Conservation (phyloP, 2,888 invertebrate genomes). For the Aleiodes alternator region DNA sequence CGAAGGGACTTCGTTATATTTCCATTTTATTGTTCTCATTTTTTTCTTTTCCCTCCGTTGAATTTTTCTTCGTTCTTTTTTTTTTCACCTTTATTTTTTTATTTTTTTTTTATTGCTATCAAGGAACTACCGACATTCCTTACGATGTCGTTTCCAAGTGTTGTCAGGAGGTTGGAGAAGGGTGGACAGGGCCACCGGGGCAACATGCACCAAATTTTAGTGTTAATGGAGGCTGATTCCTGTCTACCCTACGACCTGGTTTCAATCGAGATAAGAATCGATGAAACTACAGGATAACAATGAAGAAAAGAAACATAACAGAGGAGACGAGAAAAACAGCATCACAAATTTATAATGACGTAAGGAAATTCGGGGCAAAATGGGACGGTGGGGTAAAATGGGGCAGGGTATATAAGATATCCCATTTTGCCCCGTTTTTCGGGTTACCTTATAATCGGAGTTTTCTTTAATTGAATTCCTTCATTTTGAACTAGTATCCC, state of each 20-base stretch:
- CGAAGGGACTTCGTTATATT: slow-evolving; percentile 26
- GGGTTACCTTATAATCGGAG: no score
- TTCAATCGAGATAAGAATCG: slow-evolving; percentile 39
- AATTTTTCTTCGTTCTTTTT: slow-evolving; percentile 14
- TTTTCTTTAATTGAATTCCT: no score
- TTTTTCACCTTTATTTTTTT: slow-evolving; percentile 9
- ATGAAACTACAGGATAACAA: not conserved
- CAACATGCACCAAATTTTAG: slow-evolving; percentile 54
- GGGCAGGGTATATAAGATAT: no score
- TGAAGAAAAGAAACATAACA: not conserved
- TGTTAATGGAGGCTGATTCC: slow-evolving; percentile 53
- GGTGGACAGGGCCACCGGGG: slow-evolving; percentile 53
- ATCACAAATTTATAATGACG: not conserved
- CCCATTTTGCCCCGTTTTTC: no score
- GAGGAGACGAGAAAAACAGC: slow-evolving; percentile 3
- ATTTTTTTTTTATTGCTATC: not conserved
- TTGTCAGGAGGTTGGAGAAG: slow-evolving; percentile 46
- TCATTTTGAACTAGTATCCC: no score
- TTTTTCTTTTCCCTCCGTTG: not conserved
- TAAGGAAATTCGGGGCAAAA: not conserved
- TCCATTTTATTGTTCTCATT: slow-evolving; percentile 1
- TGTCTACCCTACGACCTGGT: slow-evolving; percentile 33
- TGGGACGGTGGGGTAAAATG: no score
- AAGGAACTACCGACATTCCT: slow-evolving; percentile 48
- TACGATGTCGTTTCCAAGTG: slow-evolving; percentile 42